Conservation (phyloP, 1,140 invertebrate species). For the Ceratina calcarata region DNA sequence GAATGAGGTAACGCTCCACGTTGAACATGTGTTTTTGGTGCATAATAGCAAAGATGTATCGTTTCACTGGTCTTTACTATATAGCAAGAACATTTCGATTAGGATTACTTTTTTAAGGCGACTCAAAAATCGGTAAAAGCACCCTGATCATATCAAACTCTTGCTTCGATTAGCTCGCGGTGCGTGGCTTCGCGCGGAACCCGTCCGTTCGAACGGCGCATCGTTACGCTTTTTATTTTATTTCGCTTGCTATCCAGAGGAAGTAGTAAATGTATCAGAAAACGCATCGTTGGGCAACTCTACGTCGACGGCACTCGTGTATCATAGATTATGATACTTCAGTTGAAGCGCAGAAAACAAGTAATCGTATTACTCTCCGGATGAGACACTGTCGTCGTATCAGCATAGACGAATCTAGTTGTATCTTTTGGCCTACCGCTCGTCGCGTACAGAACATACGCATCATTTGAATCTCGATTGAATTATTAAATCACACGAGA, state of each 20-base stretch:
- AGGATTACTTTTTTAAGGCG: constrained; percentile 39
- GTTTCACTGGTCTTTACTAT: constrained; percentile 14
- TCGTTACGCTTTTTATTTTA: not conserved
- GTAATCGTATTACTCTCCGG: constrained; percentile 21
- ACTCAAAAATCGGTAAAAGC: not conserved
- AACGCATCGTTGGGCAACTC: not conserved
- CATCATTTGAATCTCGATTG: too few species aligned
- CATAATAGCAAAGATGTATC: constrained; percentile 34
- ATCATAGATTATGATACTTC: constrained; percentile 7
- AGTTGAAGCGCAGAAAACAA: not conserved
- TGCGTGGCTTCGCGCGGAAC: not conserved
- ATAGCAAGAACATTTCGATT: constrained; percentile 36
- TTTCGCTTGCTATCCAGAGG: not conserved
- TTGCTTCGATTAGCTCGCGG: constrained; percentile 21
- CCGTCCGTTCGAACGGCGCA: not conserved
- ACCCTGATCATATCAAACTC: constrained; percentile 36
- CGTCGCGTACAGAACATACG: constrained; percentile 1
- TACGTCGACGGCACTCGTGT: not conserved
- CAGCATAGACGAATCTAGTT: constrained; percentile 13
- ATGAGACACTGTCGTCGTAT: constrained; percentile 29
- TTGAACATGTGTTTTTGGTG: constrained; percentile 54
- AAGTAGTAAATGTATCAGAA: not conserved
- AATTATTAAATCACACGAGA: too few species aligned
- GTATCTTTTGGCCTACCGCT: constrained; percentile 28
- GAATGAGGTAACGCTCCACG: constrained; percentile 81